Percentiles rank a stretch among this genome's conserved stretches.
These are phyloP conservation scores for Epirrita christyi DNA, from an alignment of 2,888 invertebrate species.

Conservation along the genomic window DNA sequence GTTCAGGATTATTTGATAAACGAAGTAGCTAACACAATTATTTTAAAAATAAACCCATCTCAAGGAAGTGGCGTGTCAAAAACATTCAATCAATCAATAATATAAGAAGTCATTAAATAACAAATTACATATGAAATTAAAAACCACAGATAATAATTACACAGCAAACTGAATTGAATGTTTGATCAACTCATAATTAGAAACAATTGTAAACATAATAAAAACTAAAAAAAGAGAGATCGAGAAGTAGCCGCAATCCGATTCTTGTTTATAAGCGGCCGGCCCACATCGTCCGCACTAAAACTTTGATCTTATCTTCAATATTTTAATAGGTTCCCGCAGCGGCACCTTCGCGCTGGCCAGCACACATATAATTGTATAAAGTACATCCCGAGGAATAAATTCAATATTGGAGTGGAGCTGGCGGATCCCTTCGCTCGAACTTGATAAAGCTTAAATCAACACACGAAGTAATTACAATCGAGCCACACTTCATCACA, in stretches of 20 bases:
- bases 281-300: constrained; percentile 77
- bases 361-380: constrained; percentile 78
- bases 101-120: constrained; percentile 77
- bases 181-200: constrained; percentile 78
- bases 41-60: not conserved
- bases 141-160: constrained; percentile 66
- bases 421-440: constrained; percentile 56
- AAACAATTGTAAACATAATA: constrained; percentile 79
- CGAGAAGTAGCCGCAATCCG: constrained; percentile 67
- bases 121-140: constrained; percentile 75
- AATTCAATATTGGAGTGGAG: constrained; percentile 69
- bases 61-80: constrained; percentile 7
- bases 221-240: constrained; percentile 69
- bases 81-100: constrained; percentile 55
- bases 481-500: constrained; percentile 77
- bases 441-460: constrained; percentile 80
- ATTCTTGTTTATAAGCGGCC: constrained; percentile 74
- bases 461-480: constrained; percentile 83
- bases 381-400: constrained; percentile 69
- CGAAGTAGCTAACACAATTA: not conserved
- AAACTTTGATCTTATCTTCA: constrained; percentile 80
- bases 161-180: constrained; percentile 78
- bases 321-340: constrained; percentile 83
- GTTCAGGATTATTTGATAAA: not conserved
- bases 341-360: constrained; percentile 71